Base-by-base conservation (phyloP, 2,888 invertebrate species). In the Margaritifera margaritifera region DNA sequence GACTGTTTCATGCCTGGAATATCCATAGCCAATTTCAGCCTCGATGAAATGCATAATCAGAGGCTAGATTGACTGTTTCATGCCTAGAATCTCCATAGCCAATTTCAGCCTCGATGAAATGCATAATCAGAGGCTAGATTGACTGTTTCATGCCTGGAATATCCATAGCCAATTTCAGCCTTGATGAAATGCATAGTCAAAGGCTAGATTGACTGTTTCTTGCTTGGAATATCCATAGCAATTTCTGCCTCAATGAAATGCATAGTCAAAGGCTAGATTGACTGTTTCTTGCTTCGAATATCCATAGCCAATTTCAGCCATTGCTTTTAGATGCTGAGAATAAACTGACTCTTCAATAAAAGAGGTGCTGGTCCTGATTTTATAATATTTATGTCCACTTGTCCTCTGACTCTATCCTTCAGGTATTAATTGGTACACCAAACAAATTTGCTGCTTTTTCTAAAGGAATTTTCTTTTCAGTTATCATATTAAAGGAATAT, bases 121-220 rank as follows among this genome's bases (percentile, higher is more conserved):
- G 68, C 62, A 65, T 59, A 72, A 22, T 72, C 72, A 20, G 72
- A 65, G 20, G 68, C 72, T 4, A 72, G 20, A 59, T 72, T 68
- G n/a, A 68, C 59, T 50, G 68, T 60, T 22, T 72, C 72, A 31
- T 50, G 62, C 15, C 72, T 51, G 25, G 62, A 55, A 27, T 72
- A 72, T 1, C 65, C 72, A 63, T 62, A 66, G 1, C 68, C 72
- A n/a, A 71, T 57, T 64, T 71, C 65, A 51, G 68, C 65, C 65
- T 65, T 65, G 1, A 59, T 62, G 58, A 6, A 58, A 8, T 52
- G 68, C 62, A 65, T 59, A 72, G 24, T 72, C 72, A 20, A 68
- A 65, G 20, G 68, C 72, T 4, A 72, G 20, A 59, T 72, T 68
- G n/a, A 68, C 59, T 50, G 68, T 60, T 22, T 72, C 72, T 51